A percentile compares a stretch with the other conserved stretches of the same genome.
Conservation (phyloP, 2,797 vertebrate species). For the Acanthiza pusilla region DNA sequence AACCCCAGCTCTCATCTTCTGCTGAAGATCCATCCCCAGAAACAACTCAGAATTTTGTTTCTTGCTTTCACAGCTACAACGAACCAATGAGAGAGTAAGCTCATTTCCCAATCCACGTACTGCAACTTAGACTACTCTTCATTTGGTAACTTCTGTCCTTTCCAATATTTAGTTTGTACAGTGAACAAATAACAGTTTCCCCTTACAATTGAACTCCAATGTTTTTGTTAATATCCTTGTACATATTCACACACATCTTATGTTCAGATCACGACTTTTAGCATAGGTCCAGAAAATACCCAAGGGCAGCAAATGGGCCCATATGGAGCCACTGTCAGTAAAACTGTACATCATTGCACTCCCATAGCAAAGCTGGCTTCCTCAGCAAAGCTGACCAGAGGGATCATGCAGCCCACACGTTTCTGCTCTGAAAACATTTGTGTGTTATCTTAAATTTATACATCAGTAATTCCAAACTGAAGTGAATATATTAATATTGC, state of each 20-base stretch:
- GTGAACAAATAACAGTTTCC: neutral
- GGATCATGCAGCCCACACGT: neutral
- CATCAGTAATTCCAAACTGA: neutral
- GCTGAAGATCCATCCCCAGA: neutral
- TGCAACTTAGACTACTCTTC: neutral
- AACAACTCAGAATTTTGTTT: neutral
- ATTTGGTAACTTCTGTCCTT: neutral
- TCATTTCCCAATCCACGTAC: neutral
- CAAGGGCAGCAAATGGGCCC: neutral
- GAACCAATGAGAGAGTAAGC: neutral
- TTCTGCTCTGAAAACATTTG: neutral
- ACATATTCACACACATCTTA: neutral
- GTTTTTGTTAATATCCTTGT: neutral
- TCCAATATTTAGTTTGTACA: neutral
- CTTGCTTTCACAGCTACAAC: neutral
- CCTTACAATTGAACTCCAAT: neutral
- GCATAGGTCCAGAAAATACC: neutral
- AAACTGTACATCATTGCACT: neutral
- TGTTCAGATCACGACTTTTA: neutral
- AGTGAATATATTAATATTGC: neutral
- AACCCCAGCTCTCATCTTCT: neutral
- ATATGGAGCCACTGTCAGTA: neutral
- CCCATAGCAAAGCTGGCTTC: neutral
- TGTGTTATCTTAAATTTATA: neutral
- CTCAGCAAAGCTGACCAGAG: neutral